Percentiles rank a stretch among this genome's conserved stretches.
phyloP scores from a whole-genome alignment of 1,140 invertebrate species.

The Drosophila sp. region DNA sequence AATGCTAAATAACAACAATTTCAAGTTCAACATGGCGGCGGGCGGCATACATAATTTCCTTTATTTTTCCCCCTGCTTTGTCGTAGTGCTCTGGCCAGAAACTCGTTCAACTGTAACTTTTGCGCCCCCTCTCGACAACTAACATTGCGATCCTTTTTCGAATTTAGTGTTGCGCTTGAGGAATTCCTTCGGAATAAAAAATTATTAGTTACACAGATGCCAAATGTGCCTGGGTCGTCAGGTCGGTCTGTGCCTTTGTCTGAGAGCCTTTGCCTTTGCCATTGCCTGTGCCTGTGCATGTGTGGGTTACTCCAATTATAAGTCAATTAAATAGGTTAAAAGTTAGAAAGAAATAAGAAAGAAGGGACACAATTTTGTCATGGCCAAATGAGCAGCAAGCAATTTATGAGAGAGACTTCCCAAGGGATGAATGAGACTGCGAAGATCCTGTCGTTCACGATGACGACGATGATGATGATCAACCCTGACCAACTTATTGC shows the following conservation, averaged over 20 bases:
- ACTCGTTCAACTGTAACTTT: conserved; percentile 73
- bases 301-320: conserved; percentile 79
- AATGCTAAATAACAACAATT: conserved; percentile 68
- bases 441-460: conserved; percentile 18
- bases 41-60: conserved; percentile 79
- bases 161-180: conserved; percentile 75
- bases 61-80: conserved; percentile 10
- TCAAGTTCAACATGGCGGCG: conserved; percentile 82
- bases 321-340: conserved; percentile 82
- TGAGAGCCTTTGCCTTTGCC: neutral
- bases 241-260: too few species aligned
- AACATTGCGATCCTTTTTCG: conserved; percentile 45
- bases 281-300: conserved; percentile 25
- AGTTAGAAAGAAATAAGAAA: conserved; percentile 67
- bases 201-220: conserved; percentile 81
- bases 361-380: conserved; percentile 79
- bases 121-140: conserved; percentile 63
- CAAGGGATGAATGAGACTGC: conserved; percentile 15
- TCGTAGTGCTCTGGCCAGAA: conserved; percentile 30
- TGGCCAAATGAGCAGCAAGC: conserved; percentile 64
- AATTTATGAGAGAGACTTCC: conserved; percentile 60
- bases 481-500: conserved; percentile 8
- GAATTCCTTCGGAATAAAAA: conserved; percentile 61
- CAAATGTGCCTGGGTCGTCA: conserved; percentile 7
- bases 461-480: neutral